Percentiles rank a stretch among this genome's conserved stretches.
These are phyloP conservation scores for Heliconius cydno DNA, from an alignment of 2,888 invertebrate species.

Conservation along the genomic window DNA sequence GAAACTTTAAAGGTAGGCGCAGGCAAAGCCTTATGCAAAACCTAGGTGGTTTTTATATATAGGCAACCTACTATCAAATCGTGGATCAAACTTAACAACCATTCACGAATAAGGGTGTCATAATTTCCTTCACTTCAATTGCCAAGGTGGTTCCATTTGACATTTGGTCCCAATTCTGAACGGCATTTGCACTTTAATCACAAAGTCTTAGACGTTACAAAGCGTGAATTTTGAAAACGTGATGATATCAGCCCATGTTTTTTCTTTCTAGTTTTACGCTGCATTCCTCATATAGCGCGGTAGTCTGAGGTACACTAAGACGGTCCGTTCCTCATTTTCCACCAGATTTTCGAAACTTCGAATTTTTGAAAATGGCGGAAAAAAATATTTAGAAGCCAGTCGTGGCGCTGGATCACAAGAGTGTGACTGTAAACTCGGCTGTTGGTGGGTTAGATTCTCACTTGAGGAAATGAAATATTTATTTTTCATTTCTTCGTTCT, in stretches of 20 bases:
- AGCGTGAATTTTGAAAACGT: neutral
- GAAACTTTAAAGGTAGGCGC: too few relatives aligned
- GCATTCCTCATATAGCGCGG: too few relatives aligned
- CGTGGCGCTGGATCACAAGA: too few relatives aligned
- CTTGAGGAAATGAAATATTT: neutral
- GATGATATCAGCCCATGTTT: neutral
- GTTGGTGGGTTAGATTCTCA: neutral
- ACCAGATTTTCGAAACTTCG: neutral
- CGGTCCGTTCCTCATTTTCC: neutral
- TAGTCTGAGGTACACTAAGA: neutral
- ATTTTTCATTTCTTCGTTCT: neutral
- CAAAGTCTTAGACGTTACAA: neutral
- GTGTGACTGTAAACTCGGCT: neutral
- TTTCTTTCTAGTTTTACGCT: too few relatives aligned
- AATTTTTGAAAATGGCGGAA: neutral
- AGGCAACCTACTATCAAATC: slow-evolving; percentile 1
- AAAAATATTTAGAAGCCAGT: too few relatives aligned
- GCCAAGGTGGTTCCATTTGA: slow-evolving; percentile 45
- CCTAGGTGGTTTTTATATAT: neutral
- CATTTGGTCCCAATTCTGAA: slow-evolving; percentile 40
- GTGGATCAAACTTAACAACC: slow-evolving; percentile 33
- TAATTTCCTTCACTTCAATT: slow-evolving; percentile 46
- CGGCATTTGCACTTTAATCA: slow-evolving; percentile 31
- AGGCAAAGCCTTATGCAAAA: neutral
- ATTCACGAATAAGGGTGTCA: slow-evolving; percentile 46